These are phyloP conservation scores for Drosophila carrolli DNA, from an alignment of 1,140 invertebrate genomes.

Conservation along the genomic window DNA sequence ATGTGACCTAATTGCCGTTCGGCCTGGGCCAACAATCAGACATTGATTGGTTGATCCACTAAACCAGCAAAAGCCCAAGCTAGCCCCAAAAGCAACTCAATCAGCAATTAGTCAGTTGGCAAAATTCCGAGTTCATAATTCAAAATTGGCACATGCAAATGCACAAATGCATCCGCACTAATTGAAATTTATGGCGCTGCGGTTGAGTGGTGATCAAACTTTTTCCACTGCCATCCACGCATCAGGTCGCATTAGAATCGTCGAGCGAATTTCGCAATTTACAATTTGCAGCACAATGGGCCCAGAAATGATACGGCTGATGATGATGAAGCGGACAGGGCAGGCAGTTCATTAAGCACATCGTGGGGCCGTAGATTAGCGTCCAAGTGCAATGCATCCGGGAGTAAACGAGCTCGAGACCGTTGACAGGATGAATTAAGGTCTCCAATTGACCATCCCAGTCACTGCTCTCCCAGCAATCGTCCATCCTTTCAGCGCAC, in stretches of 20 bases:
- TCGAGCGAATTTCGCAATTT: conserved; percentile 55
- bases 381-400: conserved; percentile 64
- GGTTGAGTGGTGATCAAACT: conserved; percentile 36
- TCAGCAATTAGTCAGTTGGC: conserved; percentile 59
- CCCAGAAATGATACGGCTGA: conserved; percentile 15
- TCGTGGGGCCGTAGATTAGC: conserved; percentile 60
- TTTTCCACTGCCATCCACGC: conserved; percentile 15
- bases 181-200: conserved; percentile 60
- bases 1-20: conserved; percentile 35
- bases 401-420: conserved; percentile 44
- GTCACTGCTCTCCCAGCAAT: neutral
- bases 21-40: conserved; percentile 19
- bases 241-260: conserved; percentile 45
- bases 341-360: conserved; percentile 51
- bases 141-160: conserved; percentile 60
- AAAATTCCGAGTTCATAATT: conserved; percentile 65
- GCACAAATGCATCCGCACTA: conserved; percentile 46
- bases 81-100: conserved; percentile 36
- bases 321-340: conserved; percentile 32
- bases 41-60: conserved; percentile 45
- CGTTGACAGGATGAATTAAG: conserved; percentile 46
- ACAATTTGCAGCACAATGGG: conserved; percentile 33
- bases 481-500: neutral
- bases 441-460: conserved; percentile 25
- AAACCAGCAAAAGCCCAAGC: conserved; percentile 7